A percentile compares a stretch with the other conserved stretches of the same genome.
These are phyloP conservation scores for Stegastes partitus DNA, from an alignment of 2,113 vertebrate species.

Conservation along the genomic window DNA sequence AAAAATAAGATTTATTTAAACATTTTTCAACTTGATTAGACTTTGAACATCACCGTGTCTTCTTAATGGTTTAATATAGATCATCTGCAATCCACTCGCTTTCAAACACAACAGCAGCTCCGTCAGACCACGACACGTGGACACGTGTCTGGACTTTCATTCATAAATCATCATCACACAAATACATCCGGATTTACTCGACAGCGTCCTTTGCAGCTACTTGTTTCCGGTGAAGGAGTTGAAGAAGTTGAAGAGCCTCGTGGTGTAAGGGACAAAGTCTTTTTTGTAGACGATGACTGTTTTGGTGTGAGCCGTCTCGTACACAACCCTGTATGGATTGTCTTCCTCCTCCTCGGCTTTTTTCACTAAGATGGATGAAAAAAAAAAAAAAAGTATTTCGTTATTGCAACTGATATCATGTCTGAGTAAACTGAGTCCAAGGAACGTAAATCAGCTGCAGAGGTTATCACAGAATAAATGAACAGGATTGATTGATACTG, in stretches of 20 bases:
- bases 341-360: conserved; percentile 28
- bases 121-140: not conserved
- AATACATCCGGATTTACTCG: not conserved
- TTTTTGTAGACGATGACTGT: conserved; percentile 70
- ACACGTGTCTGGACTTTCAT: not conserved
- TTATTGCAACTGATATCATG: too few species aligned
- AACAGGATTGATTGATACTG: too few species aligned
- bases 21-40: too few species aligned
- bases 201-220: conserved; percentile 17
- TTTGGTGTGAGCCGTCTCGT: conserved; percentile 18
- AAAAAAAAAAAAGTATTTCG: not conserved
- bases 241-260: conserved; percentile 68
- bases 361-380: not conserved
- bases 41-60: too few species aligned
- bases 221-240: conserved; percentile 45
- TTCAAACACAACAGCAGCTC: not conserved
- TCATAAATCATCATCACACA: conserved; percentile 20
- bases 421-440: not conserved
- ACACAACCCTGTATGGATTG: conserved; percentile 29
- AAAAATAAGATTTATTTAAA: too few species aligned
- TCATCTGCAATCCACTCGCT: too few species aligned
- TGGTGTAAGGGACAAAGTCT: conserved; percentile 77
- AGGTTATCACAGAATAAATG: too few species aligned
- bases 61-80: too few species aligned
- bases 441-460: not conserved